These are phyloP conservation scores for Ctenodactylus gundi DNA, from an alignment of 2,113 vertebrate species.

Conservation along the genomic window DNA sequence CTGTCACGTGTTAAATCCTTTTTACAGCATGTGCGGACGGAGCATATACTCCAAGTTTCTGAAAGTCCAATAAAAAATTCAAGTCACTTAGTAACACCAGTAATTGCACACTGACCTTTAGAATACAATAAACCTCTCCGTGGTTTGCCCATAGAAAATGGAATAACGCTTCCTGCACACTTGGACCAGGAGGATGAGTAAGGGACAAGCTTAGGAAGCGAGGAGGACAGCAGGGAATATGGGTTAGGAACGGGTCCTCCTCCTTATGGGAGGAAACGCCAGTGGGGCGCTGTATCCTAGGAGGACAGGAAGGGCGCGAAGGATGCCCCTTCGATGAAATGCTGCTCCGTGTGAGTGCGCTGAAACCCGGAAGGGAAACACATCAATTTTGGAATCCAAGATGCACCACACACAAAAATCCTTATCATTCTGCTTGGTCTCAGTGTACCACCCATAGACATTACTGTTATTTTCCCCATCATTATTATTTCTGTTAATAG, in stretches of 20 bases:
- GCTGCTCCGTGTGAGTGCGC: background rate
- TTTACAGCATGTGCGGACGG: constrained; percentile 45
- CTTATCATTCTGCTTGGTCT: background rate
- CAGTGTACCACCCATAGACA: background rate
- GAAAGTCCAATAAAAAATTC: constrained; percentile 77
- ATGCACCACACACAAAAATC: background rate
- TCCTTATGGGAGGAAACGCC: no score
- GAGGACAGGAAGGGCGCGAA: no score
- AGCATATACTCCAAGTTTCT: constrained; percentile 60
- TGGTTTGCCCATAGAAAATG: background rate
- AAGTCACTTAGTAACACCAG: constrained; percentile 78
- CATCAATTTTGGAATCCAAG: background rate
- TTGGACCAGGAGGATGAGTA: background rate
- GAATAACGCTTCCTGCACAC: constrained; percentile 2
- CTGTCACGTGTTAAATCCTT: constrained; percentile 67
- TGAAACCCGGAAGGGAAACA: background rate
- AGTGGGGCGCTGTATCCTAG: no score
- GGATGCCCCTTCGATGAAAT: background rate
- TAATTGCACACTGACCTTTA: constrained; percentile 73
- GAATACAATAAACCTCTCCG: constrained; percentile 58
- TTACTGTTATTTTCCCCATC: no score
- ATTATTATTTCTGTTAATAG: no score
- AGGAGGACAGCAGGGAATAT: no score
- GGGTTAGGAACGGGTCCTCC: no score
- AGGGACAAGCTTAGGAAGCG: constrained; percentile 36